Conservation (phyloP, 2,797 vertebrate genomes). For the Rhinophrynus dorsalis region DNA sequence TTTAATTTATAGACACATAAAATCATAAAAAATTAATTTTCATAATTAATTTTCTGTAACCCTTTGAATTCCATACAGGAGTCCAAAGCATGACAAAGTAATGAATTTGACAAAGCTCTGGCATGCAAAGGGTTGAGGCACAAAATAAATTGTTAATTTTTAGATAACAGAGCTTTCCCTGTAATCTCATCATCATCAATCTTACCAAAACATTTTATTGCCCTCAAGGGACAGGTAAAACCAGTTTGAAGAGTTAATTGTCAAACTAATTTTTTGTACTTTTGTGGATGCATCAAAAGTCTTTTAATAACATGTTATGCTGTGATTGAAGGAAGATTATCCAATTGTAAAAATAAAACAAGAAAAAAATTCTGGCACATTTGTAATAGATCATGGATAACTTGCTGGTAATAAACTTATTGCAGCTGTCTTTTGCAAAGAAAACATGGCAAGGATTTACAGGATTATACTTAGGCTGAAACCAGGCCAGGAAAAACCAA, state of each 20-base stretch:
- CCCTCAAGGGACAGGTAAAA: conserved; percentile 30
- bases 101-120: no score
- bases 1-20: no score
- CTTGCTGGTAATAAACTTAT: conserved; percentile 25
- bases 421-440: conserved; percentile 43
- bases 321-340: conserved; percentile 40
- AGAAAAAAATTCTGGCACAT: conserved; percentile 21
- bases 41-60: no score
- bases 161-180: not conserved
- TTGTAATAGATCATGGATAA: conserved; percentile 19
- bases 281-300: conserved; percentile 27
- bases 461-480: conserved; percentile 43
- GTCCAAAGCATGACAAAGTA: no score
- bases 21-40: no score
- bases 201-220: conserved; percentile 17
- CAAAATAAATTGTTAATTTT: conserved; percentile 15
- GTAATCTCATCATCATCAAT: conserved; percentile 31
- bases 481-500: conserved; percentile 35
- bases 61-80: no score
- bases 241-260: conserved; percentile 34
- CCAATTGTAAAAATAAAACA: conserved; percentile 48
- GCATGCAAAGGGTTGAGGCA: no score
- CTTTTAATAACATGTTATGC: conserved; percentile 31
- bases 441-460: conserved; percentile 44
- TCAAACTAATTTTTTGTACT: conserved; percentile 37